Conservation (phyloP, 1,140 invertebrate genomes). For the Pseudachorutes palmiensis region DNA sequence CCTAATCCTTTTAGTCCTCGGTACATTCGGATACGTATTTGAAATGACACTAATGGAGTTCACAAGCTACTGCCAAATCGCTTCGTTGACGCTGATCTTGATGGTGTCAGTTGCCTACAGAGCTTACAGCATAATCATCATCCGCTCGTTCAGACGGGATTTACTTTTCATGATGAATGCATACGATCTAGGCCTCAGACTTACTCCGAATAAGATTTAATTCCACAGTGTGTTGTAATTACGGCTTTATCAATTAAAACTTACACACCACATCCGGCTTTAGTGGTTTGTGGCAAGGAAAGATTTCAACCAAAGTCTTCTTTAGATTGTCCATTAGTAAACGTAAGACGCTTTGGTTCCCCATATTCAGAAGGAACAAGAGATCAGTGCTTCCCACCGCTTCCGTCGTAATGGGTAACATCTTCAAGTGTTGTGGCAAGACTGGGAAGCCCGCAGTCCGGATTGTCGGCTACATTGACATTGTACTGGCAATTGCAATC, state of each 20-base stretch:
- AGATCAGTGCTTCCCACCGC: no score
- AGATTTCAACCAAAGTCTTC: no score
- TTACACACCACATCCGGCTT: no score
- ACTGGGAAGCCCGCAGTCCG: conserved; percentile 10
- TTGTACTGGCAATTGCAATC: not conserved
- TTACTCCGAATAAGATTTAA: no score
- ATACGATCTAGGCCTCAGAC: conserved; percentile 7
- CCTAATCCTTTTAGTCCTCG: not conserved
- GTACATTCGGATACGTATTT: not conserved
- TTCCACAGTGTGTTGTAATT: no score
- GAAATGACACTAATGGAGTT: not conserved
- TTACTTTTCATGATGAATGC: not conserved
- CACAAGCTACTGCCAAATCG: not conserved
- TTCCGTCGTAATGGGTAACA: conserved; percentile 4
- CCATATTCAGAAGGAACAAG: no score
- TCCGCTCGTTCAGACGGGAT: not conserved
- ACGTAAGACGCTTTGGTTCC: no score
- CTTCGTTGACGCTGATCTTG: not conserved
- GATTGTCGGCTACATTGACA: conserved; percentile 8
- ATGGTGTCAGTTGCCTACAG: not conserved
- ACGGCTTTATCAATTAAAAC: no score
- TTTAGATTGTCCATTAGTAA: no score
- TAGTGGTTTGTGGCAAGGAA: no score
- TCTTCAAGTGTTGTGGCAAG: conserved; percentile 15
- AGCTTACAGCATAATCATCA: not conserved